phyloP scores from a whole-genome alignment of 2,888 invertebrate species.

The Branchinecta sandiegonensis region DNA sequence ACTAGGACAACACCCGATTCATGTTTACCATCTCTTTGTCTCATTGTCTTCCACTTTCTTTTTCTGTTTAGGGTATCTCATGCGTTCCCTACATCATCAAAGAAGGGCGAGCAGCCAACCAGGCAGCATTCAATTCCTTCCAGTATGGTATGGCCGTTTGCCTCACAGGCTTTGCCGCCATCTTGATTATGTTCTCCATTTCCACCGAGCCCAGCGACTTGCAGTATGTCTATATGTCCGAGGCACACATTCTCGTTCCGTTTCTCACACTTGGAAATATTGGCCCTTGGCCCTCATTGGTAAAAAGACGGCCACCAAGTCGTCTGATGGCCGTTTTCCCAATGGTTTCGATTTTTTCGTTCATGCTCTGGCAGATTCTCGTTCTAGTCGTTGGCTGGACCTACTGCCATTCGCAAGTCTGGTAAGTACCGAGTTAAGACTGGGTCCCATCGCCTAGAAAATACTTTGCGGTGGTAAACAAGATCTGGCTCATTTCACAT shows the following conservation, averaged over 20 bases:
- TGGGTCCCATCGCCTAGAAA: too few species aligned
- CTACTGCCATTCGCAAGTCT: slow-evolving; percentile 22
- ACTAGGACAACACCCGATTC: too few species aligned
- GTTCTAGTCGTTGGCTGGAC: slow-evolving; percentile 21
- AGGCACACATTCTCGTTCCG: slow-evolving; percentile 18
- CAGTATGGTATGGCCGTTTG: slow-evolving; percentile 84
- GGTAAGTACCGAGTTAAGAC: slow-evolving; percentile 14
- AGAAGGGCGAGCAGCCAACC: slow-evolving; percentile 71
- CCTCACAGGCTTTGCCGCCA: slow-evolving; percentile 70
- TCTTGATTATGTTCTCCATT: slow-evolving; percentile 53
- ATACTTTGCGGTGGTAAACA: too few species aligned
- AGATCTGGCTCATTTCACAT: too few species aligned
- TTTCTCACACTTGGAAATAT: slow-evolving; percentile 23
- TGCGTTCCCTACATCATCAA: slow-evolving; percentile 63
- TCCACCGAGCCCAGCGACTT: slow-evolving; percentile 23
- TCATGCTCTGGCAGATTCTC: slow-evolving; percentile 22
- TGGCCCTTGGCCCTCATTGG: slow-evolving; percentile 17
- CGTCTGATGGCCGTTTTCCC: slow-evolving; percentile 22
- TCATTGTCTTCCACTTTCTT: neutral
- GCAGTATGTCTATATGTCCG: slow-evolving; percentile 20
- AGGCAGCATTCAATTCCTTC: slow-evolving; percentile 76
- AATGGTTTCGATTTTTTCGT: slow-evolving; percentile 21
- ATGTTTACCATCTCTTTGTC: too few species aligned
- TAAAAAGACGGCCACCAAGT: slow-evolving; percentile 18
- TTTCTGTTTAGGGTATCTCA: slow-evolving; percentile 45